These are phyloP conservation scores for Cranoglanis bouderius DNA, from an alignment of 2,113 vertebrate species.

Conservation along the genomic window DNA sequence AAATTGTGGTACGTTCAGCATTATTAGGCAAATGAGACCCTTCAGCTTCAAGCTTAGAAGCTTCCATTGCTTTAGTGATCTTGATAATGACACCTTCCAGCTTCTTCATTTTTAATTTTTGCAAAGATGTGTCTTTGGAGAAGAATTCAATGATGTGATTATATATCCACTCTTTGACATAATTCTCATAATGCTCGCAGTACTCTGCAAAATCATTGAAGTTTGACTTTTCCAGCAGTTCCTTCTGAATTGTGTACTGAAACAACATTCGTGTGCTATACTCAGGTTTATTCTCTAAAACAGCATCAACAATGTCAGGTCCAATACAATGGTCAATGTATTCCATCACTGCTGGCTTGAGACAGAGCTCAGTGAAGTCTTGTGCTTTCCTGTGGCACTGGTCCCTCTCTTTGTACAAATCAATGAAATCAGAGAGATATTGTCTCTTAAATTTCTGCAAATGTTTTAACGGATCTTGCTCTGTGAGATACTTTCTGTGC, in stretches of 20 bases:
- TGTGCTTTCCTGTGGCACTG: slow-evolving; percentile 57
- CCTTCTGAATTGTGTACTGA: slow-evolving; percentile 56
- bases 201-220: slow-evolving; percentile 51
- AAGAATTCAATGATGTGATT: slow-evolving; percentile 10
- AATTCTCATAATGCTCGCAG: slow-evolving; percentile 56
- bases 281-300: slow-evolving; percentile 44
- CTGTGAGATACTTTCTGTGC: slow-evolving; percentile 56
- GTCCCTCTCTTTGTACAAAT: slow-evolving; percentile 53
- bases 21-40: too few species aligned
- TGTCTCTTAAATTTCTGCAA: slow-evolving; percentile 53
- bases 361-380: slow-evolving; percentile 50
- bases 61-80: too few species aligned
- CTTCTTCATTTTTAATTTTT: slow-evolving; percentile 1
- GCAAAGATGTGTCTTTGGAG: neutral
- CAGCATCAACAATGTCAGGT: slow-evolving; percentile 58
- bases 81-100: too few species aligned
- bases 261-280: slow-evolving; percentile 54
- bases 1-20: too few species aligned
- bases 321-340: slow-evolving; percentile 56
- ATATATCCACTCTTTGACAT: slow-evolving; percentile 57
- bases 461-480: slow-evolving; percentile 31
- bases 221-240: slow-evolving; percentile 55
- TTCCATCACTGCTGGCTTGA: slow-evolving; percentile 58
- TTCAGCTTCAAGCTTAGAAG: too few species aligned
- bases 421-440: slow-evolving; percentile 56